Base-by-base conservation (phyloP, 2,797 vertebrate genomes). In the Craterocephalus amniculus region DNA sequence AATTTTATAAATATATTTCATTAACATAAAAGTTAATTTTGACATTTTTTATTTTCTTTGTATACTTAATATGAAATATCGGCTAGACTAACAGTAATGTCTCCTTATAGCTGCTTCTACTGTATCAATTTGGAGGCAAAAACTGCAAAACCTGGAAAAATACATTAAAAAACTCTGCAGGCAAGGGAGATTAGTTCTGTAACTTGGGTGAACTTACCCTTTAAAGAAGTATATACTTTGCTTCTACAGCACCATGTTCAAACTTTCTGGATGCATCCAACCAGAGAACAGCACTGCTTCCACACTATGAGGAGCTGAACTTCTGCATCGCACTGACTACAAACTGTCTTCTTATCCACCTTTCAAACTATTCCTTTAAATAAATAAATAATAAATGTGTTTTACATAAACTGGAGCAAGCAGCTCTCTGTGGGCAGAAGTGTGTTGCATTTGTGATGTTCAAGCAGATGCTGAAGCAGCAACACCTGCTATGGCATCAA, bases 381-480 rank as follows among this genome's bases (percentile, higher is more conserved):
- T 34, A 0, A 59, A 43, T 5, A n/a, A 57, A 27, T 32, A 58
- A 6, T 16, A 31, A 34, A 10, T 27, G 18, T 58, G 51, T 11
- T 2, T 7, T n/a, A 27, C 13, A 5, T 26, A 8, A 16, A 38
- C 6, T 20, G 34, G 22, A 52, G 49, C 3, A 20, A 48, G 45
- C 45, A 48, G 45, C 45, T 74, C n/a, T 54, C 5, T 51, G 40
- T 12, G 57, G 43, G 58, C 6, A 34, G 35, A 62, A 43, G 29
- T 31, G 26, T 2, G 4, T 13, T 74, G 31, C 45, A 20, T 27
- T 14, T 26, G 58, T 13, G 49, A 49, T 26, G 52, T 36, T 65
- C 3, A 1, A 43, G 74, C 74, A 67, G 70, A 55, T 48, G 69
- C 16, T 1, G 13, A 22, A n/a, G 48, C 35, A 18, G 13, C 48